Evolutionary conservation across 2,113 vertebrate species (phyloP).

Genomic region (Oryctolagus cuniculus): DNA sequence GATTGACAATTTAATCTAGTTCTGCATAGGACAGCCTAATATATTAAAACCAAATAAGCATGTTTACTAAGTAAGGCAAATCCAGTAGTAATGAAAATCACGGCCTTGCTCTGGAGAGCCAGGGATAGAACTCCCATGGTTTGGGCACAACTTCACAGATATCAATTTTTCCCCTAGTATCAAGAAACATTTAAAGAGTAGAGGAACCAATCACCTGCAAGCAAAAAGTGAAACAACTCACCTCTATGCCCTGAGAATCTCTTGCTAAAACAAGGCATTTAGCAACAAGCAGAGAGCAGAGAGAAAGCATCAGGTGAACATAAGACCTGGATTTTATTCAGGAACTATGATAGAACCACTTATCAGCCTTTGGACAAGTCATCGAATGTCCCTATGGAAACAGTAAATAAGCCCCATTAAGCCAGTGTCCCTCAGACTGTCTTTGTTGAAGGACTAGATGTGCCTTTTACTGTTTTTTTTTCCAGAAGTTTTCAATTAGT

Average conservation of each 20-base stretch:
- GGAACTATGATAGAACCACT: background rate
- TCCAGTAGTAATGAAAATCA: constrained; percentile 55
- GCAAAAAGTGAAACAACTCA: background rate
- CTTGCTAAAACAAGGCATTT: background rate
- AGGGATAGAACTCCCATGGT: background rate
- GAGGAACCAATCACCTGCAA: background rate
- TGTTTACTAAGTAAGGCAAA: constrained; percentile 34
- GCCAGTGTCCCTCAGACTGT: background rate
- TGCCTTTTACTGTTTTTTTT: background rate
- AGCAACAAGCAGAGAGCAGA: background rate
- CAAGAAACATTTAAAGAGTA: background rate
- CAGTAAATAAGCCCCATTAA: background rate
- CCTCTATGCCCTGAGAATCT: background rate
- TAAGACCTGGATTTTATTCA: background rate
- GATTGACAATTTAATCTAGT: constrained; percentile 85
- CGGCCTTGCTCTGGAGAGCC: background rate
- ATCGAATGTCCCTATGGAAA: background rate
- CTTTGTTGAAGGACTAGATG: background rate
- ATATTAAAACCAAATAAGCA: constrained; percentile 61
- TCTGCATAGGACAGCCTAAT: constrained; percentile 73
- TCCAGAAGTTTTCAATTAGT: background rate
- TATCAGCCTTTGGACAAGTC: background rate
- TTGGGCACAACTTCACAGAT: background rate
- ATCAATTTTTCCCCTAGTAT: background rate
- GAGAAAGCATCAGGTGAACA: background rate